Evolutionary conservation across 2,888 invertebrate genomes (phyloP), one percentile per base, ranked within the genome.

Genomic region (Tiliacea citrago): DNA sequence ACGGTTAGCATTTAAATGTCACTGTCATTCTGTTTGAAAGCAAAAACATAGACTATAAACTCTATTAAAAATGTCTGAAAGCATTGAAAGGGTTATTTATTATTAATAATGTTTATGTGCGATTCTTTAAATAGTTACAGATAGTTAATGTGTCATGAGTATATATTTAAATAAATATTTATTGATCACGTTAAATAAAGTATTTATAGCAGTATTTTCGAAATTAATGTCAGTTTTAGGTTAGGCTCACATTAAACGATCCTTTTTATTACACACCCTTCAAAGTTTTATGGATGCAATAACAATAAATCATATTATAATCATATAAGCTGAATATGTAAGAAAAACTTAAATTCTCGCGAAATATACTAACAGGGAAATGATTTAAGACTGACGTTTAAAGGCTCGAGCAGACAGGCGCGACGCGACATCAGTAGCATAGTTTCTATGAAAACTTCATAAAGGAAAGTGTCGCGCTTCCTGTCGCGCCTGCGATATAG

Each of bases 301-400:
- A 79, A 84, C 29, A 68, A 79, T 86, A 86, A 84, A 86, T 86
- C 86, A 86, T 77, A 76, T 68, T 62, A 35, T 83, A 83, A 82
- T 80, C 84, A 83, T 75, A 75, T 70, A 76, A 80, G 81, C 70
- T 49, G 70, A 55, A 67, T 72, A 66, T 70, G 68, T 68, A 73
- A 68, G 57, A 65, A 82, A 82, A 51, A 16, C 61, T 21, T 63
- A 39, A 29, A 8, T 39, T 71, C 24, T 24, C 42, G 57, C 16
- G 35, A 72, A 55, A 51, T 55, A 29, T 60, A 83, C 58, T 60
- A 65, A 51, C 45, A 55, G 35, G 39, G 3, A 42, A 68, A n/a
- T 60, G 10, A 67, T 68, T 74, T 66, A 62, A 3, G 53, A 51
- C n/a, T 35, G 47, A 60, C 39, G n/a, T 21, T 29, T 61, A 39